Conservation (phyloP, 2,797 vertebrate genomes). For the Botia kubotai region DNA sequence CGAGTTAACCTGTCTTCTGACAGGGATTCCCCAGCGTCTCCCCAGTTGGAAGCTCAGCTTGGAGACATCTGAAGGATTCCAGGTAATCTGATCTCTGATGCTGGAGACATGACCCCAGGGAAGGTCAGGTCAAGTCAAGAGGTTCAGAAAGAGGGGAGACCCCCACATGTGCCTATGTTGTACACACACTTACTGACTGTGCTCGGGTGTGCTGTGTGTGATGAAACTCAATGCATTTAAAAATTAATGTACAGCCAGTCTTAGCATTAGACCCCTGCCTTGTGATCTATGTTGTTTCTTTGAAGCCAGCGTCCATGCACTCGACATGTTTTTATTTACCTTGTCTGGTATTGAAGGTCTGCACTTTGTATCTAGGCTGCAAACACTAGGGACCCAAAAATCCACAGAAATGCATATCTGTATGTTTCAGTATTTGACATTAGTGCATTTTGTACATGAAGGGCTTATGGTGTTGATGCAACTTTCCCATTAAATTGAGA, state of each 20-base stretch:
- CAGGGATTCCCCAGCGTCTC: constrained; percentile 50
- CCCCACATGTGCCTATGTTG: background rate
- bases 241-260: constrained; percentile 27
- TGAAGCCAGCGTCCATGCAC: background rate
- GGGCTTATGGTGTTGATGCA: constrained; percentile 2
- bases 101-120: constrained; percentile 34
- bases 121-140: constrained; percentile 46
- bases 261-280: constrained; percentile 29
- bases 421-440: constrained; percentile 9
- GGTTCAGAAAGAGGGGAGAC: constrained; percentile 33
- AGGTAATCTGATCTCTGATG: constrained; percentile 58
- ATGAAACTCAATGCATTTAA: constrained; percentile 1
- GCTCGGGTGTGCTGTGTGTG: background rate
- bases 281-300: constrained; percentile 11
- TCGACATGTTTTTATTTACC: background rate
- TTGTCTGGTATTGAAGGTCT: constrained; percentile 36
- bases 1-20: constrained; percentile 21
- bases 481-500: background rate
- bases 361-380: background rate
- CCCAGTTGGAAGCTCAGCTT: constrained; percentile 33
- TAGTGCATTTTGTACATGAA: background rate
- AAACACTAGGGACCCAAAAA: constrained; percentile 6
- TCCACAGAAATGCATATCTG: constrained; percentile 4
- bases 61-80: constrained; percentile 56
- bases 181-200: constrained; percentile 5